A percentile compares a stretch with the other conserved stretches of the same genome.
Evolutionary conservation across 2,113 vertebrate species (phyloP).

Genomic region (Colossoma macropomum): DNA sequence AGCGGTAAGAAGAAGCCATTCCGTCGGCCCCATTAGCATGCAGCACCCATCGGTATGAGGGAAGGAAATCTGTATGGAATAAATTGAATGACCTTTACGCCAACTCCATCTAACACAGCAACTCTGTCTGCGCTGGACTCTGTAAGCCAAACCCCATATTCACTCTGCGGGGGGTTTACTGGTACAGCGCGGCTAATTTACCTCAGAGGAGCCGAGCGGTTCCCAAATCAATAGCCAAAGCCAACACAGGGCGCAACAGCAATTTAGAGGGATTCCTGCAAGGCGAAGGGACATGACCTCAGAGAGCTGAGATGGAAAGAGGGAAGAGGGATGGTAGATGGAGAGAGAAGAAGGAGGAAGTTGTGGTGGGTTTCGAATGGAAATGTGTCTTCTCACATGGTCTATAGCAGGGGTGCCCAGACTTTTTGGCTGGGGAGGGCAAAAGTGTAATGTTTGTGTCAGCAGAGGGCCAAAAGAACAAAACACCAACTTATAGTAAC

Average conservation of each 20-base stretch:
- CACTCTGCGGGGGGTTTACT: conserved; percentile 26
- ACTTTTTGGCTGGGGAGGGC: too few relatives aligned
- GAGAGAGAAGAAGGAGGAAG: too few relatives aligned
- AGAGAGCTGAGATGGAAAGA: conserved; percentile 10
- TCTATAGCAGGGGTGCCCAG: too few relatives aligned
- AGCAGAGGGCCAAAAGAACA: too few relatives aligned
- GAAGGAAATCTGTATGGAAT: conserved; percentile 42
- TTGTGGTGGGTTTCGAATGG: too few relatives aligned
- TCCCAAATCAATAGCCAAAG: conserved; percentile 54
- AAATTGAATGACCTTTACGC: conserved; percentile 59
- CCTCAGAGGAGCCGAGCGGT: conserved; percentile 45
- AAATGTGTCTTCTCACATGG: too few relatives aligned
- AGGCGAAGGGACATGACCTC: conserved; percentile 34
- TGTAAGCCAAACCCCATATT: conserved; percentile 39
- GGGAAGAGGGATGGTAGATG: neutral
- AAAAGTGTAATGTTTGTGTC: too few relatives aligned
- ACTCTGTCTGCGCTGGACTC: conserved; percentile 12
- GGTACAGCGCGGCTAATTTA: conserved; percentile 45
- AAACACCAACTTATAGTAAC: too few relatives aligned
- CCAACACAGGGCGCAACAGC: conserved; percentile 38
- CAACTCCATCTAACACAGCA: conserved; percentile 45
- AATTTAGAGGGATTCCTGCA: conserved; percentile 36
- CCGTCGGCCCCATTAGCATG: conserved; percentile 38
- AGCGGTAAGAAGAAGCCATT: neutral
- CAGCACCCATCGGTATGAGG: conserved; percentile 17